These are phyloP conservation scores for Hybos culiciformis DNA, from an alignment of 2,888 invertebrate species.

Conservation along the genomic window DNA sequence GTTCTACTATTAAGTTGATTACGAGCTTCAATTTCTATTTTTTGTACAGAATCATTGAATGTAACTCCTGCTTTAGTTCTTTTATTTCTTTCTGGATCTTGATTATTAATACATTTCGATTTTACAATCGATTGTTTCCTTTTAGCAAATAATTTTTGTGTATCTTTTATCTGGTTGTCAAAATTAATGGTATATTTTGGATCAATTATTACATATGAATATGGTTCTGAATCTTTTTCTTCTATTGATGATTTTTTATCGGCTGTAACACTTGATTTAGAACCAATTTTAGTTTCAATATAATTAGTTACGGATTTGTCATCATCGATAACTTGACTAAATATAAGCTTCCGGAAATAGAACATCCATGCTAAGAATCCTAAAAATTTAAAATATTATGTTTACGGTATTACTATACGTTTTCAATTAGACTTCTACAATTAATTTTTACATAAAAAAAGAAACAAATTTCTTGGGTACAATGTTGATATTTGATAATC, in stretches of 20 bases:
- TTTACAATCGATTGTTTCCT: no score
- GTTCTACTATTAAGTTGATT: no score
- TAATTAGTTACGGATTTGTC: neutral
- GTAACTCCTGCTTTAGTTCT: slow-evolving; percentile 41
- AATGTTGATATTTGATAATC: no score
- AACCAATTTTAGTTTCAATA: neutral
- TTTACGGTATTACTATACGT: neutral
- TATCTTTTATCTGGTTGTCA: slow-evolving; percentile 2
- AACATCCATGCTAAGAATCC: neutral
- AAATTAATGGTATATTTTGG: neutral
- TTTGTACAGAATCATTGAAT: slow-evolving; percentile 43
- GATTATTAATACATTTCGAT: no score
- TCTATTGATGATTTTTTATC: slow-evolving; percentile 1
- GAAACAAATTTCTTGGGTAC: no score
- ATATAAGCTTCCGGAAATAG: neutral
- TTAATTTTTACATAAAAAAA: no score
- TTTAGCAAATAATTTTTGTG: no score
- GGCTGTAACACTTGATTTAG: no score
- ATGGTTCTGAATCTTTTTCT: slow-evolving; percentile 5
- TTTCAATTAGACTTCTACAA: no score
- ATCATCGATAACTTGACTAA: neutral
- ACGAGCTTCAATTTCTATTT: slow-evolving; percentile 40
- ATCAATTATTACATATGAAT: slow-evolving; percentile 1
- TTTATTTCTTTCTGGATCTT: no score
- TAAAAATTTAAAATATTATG: neutral